These are phyloP conservation scores for Melanostigma gelatinosum DNA, from an alignment of 2,113 vertebrate species.

Conservation along the genomic window DNA sequence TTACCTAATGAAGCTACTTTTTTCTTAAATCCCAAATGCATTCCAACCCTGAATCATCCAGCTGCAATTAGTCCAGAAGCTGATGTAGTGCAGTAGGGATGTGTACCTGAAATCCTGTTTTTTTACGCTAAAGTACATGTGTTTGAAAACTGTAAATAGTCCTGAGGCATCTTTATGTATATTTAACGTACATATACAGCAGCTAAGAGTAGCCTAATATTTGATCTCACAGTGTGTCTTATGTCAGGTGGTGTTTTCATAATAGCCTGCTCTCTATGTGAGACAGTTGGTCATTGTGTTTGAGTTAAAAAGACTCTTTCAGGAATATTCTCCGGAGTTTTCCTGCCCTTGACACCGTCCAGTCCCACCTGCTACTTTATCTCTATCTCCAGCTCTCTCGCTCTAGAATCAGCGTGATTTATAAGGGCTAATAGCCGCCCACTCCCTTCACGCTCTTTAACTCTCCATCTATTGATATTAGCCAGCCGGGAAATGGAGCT, in stretches of 20 bases:
- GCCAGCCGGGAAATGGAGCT: conserved; percentile 67
- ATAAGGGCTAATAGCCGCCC: conserved; percentile 57
- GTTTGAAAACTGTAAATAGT: conserved; percentile 1
- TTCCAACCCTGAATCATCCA: conserved; percentile 37
- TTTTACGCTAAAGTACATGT: neutral
- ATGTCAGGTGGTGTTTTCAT: neutral
- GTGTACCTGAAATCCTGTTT: neutral
- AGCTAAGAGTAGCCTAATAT: neutral
- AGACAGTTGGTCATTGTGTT: conserved; percentile 11
- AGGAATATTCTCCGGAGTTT: conserved; percentile 26
- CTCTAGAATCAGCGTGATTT: conserved; percentile 59
- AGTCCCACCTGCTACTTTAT: conserved; percentile 26
- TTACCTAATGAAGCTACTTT: conserved; percentile 52
- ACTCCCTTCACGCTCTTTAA: conserved; percentile 66
- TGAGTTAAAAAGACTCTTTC: conserved; percentile 30
- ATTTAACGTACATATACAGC: neutral
- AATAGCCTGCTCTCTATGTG: neutral
- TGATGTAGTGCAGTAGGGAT: conserved; percentile 16
- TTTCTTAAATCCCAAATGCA: conserved; percentile 39
- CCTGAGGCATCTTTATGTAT: conserved; percentile 1
- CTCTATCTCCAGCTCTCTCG: conserved; percentile 14
- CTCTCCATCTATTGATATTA: conserved; percentile 70
- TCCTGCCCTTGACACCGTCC: conserved; percentile 41
- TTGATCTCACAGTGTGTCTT: conserved; percentile 4
- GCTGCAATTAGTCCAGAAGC: conserved; percentile 47